Base-by-base conservation (phyloP, 2,797 vertebrate species). In the Otolemur crassicaudatus region DNA sequence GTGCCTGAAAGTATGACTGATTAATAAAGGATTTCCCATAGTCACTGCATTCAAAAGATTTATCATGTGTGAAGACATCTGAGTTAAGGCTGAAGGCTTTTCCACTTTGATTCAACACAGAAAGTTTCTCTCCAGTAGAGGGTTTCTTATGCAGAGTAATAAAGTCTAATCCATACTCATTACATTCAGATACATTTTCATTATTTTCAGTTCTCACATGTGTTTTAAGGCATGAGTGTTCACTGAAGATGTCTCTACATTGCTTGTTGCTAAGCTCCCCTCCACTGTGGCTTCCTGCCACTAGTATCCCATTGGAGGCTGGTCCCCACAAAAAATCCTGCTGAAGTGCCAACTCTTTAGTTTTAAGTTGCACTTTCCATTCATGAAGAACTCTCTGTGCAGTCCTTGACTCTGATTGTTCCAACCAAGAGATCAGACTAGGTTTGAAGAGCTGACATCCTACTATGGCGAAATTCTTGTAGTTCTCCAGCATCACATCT, bases 161-260 rank as follows among this genome's bases (percentile, higher is more conserved):
- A 7, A 85, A 65, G 80, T 85, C 80, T 84, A 27, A 79, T 72
- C 85, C 75, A 79, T 7, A 25, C 43, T 49, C 37, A 77, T 82
- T n/a, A 87, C 40, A 29, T 49, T 77, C 34, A 82, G 65, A 87
- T 72, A 13, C 31, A 0, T 40, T 89, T 49, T 84, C 60, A 82
- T 34, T 90, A 65, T 49, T 49, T 40, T 96, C 93, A 60, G 94
- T 92, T 87, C 87, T 96, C 83, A 92, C 69, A 0, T 97, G 93
- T 63, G 91, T 92, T 49, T 96, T 94, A 17, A 98, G 93, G 77
- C 94, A 84, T 5, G 86, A 93, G 40, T 86, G 89, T 67, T 96
- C 94, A 58, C 88, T 91, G 40, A 97, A 97, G 75, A 96, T 81
- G 84, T 97, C 96, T 29, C 84, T 63, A 76, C 91, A 91, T 1